Conservation (phyloP, 2,113 vertebrate genomes). For the Alaudala cheleensis region DNA sequence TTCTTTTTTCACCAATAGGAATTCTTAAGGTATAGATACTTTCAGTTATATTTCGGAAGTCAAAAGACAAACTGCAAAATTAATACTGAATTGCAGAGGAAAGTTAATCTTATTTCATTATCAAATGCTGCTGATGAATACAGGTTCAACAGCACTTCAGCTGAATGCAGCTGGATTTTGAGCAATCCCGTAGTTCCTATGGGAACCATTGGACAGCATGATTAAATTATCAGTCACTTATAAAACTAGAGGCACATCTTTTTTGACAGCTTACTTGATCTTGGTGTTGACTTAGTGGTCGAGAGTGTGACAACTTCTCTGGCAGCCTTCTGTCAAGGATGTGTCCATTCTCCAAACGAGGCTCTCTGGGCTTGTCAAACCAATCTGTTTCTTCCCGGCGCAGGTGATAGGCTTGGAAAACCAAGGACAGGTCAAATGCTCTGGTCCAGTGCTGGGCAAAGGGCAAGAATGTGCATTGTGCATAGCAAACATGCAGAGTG, state of each 20-base stretch:
- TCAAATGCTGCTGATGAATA: neutral
- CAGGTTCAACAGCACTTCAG: neutral
- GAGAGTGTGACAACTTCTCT: slow-evolving; percentile 78
- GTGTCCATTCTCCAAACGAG: slow-evolving; percentile 84
- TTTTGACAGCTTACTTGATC: slow-evolving; percentile 82
- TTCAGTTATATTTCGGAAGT: neutral
- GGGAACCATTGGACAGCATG: neutral
- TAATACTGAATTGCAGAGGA: neutral
- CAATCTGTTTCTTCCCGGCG: slow-evolving; percentile 98
- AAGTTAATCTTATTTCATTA: neutral
- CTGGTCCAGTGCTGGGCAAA: slow-evolving; percentile 43
- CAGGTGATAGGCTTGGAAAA: slow-evolving; percentile 93
- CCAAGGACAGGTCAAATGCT: slow-evolving; percentile 76
- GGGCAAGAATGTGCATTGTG: slow-evolving; percentile 60
- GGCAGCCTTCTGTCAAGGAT: slow-evolving; percentile 85
- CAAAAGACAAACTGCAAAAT: neutral
- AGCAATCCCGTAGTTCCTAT: neutral
- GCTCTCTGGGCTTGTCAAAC: slow-evolving; percentile 98
- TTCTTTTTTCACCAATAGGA: neutral
- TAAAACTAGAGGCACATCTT: slow-evolving; percentile 51
- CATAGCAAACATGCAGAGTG: slow-evolving; percentile 68
- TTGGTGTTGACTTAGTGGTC: slow-evolving; percentile 76
- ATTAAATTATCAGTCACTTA: neutral
- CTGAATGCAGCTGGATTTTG: neutral
- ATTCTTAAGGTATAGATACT: neutral